Base-by-base conservation (phyloP, 2,888 invertebrate genomes). In the Sepioteuthis lessoniana region DNA sequence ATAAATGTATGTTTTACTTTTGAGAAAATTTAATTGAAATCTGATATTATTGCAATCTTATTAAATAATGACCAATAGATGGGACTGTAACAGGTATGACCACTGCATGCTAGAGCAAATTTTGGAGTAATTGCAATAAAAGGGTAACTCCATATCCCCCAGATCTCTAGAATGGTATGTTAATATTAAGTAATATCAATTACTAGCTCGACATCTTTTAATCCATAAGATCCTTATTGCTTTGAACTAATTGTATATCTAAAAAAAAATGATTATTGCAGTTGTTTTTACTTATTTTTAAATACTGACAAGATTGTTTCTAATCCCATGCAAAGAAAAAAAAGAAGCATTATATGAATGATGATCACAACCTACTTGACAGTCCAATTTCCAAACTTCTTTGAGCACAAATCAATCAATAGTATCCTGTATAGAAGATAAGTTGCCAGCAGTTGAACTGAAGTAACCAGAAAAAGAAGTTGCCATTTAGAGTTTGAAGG, bases 371-470 rank as follows among this genome's bases (percentile, higher is more conserved):
- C n/a, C 10, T 13, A 35, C n/a, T 76, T 76, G 76, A 76, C 76
- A 76, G 35, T 76, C 35, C n/a, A 76, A 76, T 76, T n/a, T 35
- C 76, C 35, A 76, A n/a, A 76, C 19, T 76, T 76, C 35, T n/a
- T 76, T 35, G 76, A 76, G n/a, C n/a, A 76, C n/a, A 76, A 76
- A 76, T 76, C 76, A 76, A 76, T 76, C 76, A 76, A 76, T 76
- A 76, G 76, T 16, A 76, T 76, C 35, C 76, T 76, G n/a, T n/a
- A 76, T n/a, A 55, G 55, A 25, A 55, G 55, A 55, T 55, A 55
- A 55, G 55, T 55, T 55, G 55, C 55, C 55, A 35, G 76, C 76
- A 76, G n/a, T 76, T 76, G 76, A 76, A 76, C 76, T 35, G 76
- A 76, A 76, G 76, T n/a, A 76, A 76, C 76, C 76, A 76, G 76